Percentiles rank a stretch among this genome's conserved stretches.
phyloP scores from a whole-genome alignment of 2,113 vertebrate genomes.

The Calcarius ornatus region DNA sequence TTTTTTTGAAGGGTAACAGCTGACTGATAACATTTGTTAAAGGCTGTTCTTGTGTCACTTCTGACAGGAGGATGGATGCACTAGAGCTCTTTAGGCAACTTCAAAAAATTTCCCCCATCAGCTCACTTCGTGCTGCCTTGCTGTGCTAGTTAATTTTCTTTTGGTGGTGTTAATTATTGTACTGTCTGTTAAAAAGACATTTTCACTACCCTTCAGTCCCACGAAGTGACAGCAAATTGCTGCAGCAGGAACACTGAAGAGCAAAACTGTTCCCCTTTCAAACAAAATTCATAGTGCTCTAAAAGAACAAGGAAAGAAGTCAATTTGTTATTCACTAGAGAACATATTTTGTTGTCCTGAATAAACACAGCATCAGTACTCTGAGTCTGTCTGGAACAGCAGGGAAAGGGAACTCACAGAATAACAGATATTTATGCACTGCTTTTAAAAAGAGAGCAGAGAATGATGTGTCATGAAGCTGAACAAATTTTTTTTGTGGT shows the following conservation, averaged over 20 bases:
- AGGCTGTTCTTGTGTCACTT: background rate
- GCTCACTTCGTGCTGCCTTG: background rate
- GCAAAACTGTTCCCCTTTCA: constrained; percentile 40
- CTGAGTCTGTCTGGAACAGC: constrained; percentile 50
- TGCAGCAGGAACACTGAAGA: background rate
- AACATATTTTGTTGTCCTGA: constrained; percentile 73
- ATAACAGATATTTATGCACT: constrained; percentile 62
- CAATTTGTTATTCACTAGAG: constrained; percentile 74
- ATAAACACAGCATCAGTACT: constrained; percentile 67
- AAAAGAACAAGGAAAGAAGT: constrained; percentile 70
- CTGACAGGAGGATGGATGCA: background rate
- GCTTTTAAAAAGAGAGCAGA: constrained; percentile 33
- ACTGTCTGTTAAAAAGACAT: constrained; percentile 15
- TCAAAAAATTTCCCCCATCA: background rate
- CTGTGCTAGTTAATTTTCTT: background rate
- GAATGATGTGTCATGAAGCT: background rate
- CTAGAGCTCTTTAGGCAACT: background rate
- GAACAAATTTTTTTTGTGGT: background rate
- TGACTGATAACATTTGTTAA: background rate
- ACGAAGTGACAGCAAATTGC: background rate
- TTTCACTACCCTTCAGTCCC: background rate
- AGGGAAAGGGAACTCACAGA: constrained; percentile 34
- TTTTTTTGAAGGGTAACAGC: background rate
- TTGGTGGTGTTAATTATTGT: constrained; percentile 20
- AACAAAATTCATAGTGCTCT: constrained; percentile 67